Base-by-base conservation (phyloP, 1,140 invertebrate species). In the Liolophura sinensis region DNA sequence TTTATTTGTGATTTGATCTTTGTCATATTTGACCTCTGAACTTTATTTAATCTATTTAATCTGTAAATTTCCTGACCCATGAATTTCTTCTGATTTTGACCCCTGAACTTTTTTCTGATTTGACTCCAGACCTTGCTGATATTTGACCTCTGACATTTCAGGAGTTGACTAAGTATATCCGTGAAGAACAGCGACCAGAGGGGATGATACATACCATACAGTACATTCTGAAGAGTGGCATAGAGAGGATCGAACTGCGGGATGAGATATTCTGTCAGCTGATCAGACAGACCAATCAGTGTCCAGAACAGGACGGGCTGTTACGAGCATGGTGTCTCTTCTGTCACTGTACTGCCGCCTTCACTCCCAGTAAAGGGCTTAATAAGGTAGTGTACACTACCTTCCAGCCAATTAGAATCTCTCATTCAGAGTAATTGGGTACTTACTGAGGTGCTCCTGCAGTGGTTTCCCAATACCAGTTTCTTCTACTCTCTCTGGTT, bases 241-340 rank as follows among this genome's bases (percentile, higher is more conserved):
- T 99, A 0, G 98, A 99, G 85, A 93, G 97, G 84, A 94, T 87
- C 91, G 89, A 90, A 66, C 87, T 99, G 1, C 88, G 95, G 11
- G 97, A 99, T 83, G 97, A 99, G 85, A 92, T 99, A 60, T 98
- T 98, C 79, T 98, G 96, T 83, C 97, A 99, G 85, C 85, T 99
- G 56, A 97, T 99, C 91, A 97, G 98, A 82, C 97, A 99, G 87
- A 98, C 96, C 11, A 99, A 95, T 14, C 96, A 94, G 70, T 98
- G 98, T 85, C 94, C n/a, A 89, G 89, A 76, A 73, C 86, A 68
- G 4, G 93, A 95, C 56, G 90, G 91, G 84, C 88, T 90, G 4
- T 49, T 82, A 4, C 74, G 92, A 57, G 88, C 95, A 18, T 98
- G 95, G 95, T 86, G 96, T 25, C 82, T 98, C 0, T 85, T 98